Conservation (phyloP, 2,888 invertebrate genomes). For the Perdita meconis region DNA sequence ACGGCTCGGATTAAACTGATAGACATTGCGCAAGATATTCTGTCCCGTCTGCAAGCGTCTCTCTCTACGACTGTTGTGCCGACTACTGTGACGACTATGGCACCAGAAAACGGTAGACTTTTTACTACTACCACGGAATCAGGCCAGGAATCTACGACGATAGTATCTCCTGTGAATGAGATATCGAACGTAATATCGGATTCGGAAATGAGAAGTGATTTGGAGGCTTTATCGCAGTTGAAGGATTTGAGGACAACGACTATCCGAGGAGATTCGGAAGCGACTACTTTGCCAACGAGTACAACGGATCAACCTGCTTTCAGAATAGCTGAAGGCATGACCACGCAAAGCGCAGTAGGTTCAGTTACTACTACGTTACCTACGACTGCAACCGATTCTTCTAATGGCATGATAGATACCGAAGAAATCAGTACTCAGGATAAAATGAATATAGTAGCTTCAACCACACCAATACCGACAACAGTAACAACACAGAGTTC, state of each 20-base stretch:
- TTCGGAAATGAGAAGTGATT: slow-evolving; percentile 23
- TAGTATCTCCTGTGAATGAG: slow-evolving; percentile 28
- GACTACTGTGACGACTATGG: too few species aligned
- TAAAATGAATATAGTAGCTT: slow-evolving; percentile 25
- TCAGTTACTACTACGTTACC: slow-evolving; percentile 37
- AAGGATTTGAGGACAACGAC: slow-evolving; percentile 23
- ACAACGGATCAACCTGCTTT: slow-evolving; percentile 37
- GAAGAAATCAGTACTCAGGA: slow-evolving; percentile 36
- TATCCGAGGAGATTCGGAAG: slow-evolving; percentile 46
- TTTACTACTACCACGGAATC: background rate
- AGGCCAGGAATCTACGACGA: slow-evolving; percentile 22
- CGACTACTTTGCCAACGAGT: slow-evolving; percentile 32
- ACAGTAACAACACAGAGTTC: slow-evolving; percentile 47
- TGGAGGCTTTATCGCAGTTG: slow-evolving; percentile 39
- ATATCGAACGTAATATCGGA: slow-evolving; percentile 51
- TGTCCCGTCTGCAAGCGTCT: slow-evolving; percentile 51
- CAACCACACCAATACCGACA: slow-evolving; percentile 25
- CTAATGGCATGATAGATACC: slow-evolving; percentile 26
- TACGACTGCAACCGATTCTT: slow-evolving; percentile 24
- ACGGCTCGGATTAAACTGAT: slow-evolving; percentile 59
- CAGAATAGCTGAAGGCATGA: slow-evolving; percentile 39
- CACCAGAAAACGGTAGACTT: too few species aligned
- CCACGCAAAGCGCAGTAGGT: slow-evolving; percentile 49
- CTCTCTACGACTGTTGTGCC: slow-evolving; percentile 1
- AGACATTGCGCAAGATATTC: slow-evolving; percentile 65